A percentile compares a stretch with the other conserved stretches of the same genome.
Conservation (phyloP, 2,113 vertebrate species). For the Mirounga angustirostris region DNA sequence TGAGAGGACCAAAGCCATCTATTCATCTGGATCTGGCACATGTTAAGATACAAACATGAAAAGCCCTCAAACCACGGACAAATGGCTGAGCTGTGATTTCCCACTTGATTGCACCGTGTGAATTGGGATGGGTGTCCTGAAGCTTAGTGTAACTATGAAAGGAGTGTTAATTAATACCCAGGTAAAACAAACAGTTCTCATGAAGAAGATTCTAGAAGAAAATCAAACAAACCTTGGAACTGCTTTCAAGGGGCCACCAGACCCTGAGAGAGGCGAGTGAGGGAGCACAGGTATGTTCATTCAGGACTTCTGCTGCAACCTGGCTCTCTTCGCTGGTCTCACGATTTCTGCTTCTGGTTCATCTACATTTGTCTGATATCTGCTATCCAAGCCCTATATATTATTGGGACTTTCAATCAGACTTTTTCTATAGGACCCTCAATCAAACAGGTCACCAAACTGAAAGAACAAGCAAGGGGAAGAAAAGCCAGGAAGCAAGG, state of each 20-base stretch:
- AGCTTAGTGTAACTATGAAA: background rate
- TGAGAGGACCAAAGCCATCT: background rate
- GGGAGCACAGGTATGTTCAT: rapidly evolving
- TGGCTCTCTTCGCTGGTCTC: rapidly evolving
- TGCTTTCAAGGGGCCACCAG: rapidly evolving
- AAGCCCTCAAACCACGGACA: background rate
- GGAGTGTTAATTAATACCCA: rapidly evolving
- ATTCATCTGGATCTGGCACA: conserved; percentile 22
- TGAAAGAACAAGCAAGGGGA: background rate
- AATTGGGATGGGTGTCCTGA: rapidly evolving
- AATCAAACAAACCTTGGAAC: background rate
- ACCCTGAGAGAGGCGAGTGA: too few species aligned
- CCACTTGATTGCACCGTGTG: background rate
- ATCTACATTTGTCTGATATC: background rate
- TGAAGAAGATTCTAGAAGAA: background rate
- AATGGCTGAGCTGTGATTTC: background rate
- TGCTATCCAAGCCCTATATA: rapidly evolving
- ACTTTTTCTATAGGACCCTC: background rate
- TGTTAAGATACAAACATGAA: background rate
- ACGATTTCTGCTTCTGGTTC: rapidly evolving
- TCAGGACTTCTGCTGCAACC: rapidly evolving
- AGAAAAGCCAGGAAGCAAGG: background rate
- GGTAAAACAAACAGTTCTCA: background rate
- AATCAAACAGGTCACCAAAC: background rate
- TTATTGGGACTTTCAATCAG: background rate